phyloP scores from a whole-genome alignment of 2,888 invertebrate species.

The Synergus itoensis region DNA sequence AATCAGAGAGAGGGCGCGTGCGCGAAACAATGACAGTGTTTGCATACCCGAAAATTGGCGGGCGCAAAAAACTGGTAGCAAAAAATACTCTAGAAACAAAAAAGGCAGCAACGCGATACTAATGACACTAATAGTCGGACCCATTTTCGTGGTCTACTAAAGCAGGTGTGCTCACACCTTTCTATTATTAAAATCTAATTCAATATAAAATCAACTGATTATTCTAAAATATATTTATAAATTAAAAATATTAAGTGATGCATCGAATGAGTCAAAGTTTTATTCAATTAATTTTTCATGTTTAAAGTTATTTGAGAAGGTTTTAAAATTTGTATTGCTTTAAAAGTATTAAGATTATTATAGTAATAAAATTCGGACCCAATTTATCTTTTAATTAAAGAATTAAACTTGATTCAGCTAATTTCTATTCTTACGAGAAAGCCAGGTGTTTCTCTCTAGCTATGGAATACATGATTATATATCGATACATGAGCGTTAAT shows the following conservation, averaged over 20 bases:
- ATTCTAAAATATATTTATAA: too few species aligned
- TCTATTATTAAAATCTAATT: slow-evolving; percentile 19
- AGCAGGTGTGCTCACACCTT: slow-evolving; percentile 31
- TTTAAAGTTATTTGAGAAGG: not conserved
- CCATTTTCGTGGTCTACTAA: slow-evolving; percentile 11
- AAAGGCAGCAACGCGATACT: slow-evolving; percentile 45
- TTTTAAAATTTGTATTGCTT: too few species aligned
- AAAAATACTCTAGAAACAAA: slow-evolving; percentile 55
- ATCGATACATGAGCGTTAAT: slow-evolving; percentile 63
- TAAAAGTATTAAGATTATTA: too few species aligned
- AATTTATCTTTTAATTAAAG: not conserved
- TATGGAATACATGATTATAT: slow-evolving; percentile 38
- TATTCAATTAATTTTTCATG: not conserved
- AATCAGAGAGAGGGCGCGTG: slow-evolving; percentile 53
- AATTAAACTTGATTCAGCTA: slow-evolving; percentile 12
- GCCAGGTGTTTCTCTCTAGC: slow-evolving; percentile 36
- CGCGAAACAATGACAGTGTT: slow-evolving; percentile 65
- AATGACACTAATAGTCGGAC: slow-evolving; percentile 35
- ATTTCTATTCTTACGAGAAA: not conserved
- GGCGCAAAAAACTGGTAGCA: slow-evolving; percentile 59
- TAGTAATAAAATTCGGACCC: too few species aligned
- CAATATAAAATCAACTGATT: not conserved
- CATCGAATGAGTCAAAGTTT: not conserved
- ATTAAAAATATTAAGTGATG: too few species aligned
- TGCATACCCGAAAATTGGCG: slow-evolving; percentile 73